Base-by-base conservation (phyloP, 2,888 invertebrate species). In the Syrista parreyssii region DNA sequence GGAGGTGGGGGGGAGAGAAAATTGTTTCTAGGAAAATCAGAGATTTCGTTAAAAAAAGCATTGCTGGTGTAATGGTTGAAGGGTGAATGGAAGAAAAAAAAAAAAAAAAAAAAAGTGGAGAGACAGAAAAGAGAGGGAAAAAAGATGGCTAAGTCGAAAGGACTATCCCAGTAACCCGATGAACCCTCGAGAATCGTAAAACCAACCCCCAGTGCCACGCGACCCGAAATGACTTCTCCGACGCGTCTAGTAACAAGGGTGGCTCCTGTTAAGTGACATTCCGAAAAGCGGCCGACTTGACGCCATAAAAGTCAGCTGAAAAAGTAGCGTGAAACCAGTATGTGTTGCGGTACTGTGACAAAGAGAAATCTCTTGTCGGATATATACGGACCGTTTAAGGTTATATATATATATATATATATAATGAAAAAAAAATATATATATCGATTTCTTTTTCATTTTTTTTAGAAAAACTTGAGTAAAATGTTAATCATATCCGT, bases 151-250 rank as follows among this genome's bases (percentile, higher is more conserved):
- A 71, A 30, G 33, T 9, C 30, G 71, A 34, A 71, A 71, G 71
- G 32, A 31, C 71, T 33, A 32, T 33, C 32, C 71, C 71, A 71
- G 33, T 71, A 34, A 31, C 55, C 55, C 71, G 71, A 71, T 71
- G 71, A 84, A 81, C 76, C 78, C 76, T 71, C 33, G 78, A 80
- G 79, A 81, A 82, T 84, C 83, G 79, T 84, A 85, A 86, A 84
- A 55, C 76, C 76, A 75, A 84, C 78, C 79, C 79, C 73, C 69
- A 77, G 68, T 75, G 81, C 80, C 83, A 84, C 82, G 82, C 81
- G 83, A 84, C 82, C 81, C 77, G 72, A 74, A 77, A 71, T 74
- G 76, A 72, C 78, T 74, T 72, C 12, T 68, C 40, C 71, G 33
- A 35, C 23, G 74, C 76, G 79, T 80, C 78, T 78, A 75, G 79